Percentiles rank a stretch among this genome's conserved stretches.
These are phyloP conservation scores for Platynereis dumerilii DNA, from an alignment of 2,888 invertebrate species.

Conservation along the genomic window DNA sequence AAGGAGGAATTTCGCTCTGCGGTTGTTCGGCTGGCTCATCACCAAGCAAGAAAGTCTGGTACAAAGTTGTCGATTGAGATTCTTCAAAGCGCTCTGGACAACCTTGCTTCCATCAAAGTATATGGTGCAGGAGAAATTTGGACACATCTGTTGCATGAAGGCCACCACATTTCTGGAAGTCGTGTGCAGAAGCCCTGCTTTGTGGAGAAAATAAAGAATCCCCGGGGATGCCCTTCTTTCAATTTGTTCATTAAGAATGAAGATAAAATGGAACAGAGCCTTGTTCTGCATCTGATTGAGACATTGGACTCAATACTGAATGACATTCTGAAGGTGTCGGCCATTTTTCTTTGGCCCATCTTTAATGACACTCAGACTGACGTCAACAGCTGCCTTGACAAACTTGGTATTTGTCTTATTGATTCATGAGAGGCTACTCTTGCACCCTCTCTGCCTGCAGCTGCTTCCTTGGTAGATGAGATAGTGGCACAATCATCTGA, in stretches of 20 bases:
- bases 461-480: too few species aligned
- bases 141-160: conserved; percentile 29
- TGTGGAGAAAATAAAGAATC: conserved; percentile 22
- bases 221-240: conserved; percentile 19
- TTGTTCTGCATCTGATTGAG: conserved; percentile 34
- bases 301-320: conserved; percentile 32
- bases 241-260: conserved; percentile 29
- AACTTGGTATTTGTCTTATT: too few species aligned
- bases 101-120: conserved; percentile 32
- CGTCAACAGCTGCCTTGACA: conserved; percentile 30
- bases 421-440: too few species aligned
- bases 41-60: conserved; percentile 27
- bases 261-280: conserved; percentile 28
- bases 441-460: too few species aligned
- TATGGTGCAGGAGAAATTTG: conserved; percentile 23
- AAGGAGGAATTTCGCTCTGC: conserved; percentile 30
- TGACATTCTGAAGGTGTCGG: conserved; percentile 34
- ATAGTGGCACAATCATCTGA: too few species aligned
- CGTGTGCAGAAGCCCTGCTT: conserved; percentile 33
- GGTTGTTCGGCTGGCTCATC: conserved; percentile 29
- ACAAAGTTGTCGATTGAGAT: conserved; percentile 22
- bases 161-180: conserved; percentile 29
- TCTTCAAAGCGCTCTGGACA: conserved; percentile 24
- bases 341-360: conserved; percentile 35
- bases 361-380: conserved; percentile 25